Evolutionary conservation across 2,888 invertebrate genomes (phyloP).

Genomic region (Phymatocera aterrima): DNA sequence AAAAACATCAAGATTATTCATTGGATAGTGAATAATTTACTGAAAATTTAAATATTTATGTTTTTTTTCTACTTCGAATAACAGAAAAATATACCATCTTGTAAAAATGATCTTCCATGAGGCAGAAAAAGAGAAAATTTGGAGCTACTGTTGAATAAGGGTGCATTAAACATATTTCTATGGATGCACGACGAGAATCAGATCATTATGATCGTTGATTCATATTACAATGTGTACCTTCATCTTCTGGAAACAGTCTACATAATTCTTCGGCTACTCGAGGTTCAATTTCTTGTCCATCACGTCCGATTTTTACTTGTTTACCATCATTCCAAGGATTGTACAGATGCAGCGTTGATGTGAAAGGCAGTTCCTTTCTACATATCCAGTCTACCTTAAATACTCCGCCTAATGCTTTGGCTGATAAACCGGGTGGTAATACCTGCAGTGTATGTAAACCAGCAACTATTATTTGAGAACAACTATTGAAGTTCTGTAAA

Average conservation of each 20-base stretch:
- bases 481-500: neutral
- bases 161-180: neutral
- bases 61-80: no score
- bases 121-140: neutral
- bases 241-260: slow-evolving; percentile 94
- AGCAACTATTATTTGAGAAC: neutral
- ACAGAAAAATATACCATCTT: neutral
- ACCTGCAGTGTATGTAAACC: slow-evolving; percentile 68
- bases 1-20: slow-evolving; percentile 3
- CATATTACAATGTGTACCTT: slow-evolving; percentile 74
- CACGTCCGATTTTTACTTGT: slow-evolving; percentile 99
- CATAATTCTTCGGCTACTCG: slow-evolving; percentile 96
- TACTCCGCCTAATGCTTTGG: slow-evolving; percentile 95
- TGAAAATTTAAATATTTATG: no score
- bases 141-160: neutral
- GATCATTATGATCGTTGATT: neutral
- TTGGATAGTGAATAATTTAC: neutral
- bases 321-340: slow-evolving; percentile 99
- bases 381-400: slow-evolving; percentile 99
- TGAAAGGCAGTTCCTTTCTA: slow-evolving; percentile 94
- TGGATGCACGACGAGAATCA: neutral
- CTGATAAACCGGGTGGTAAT: slow-evolving; percentile 93
- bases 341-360: slow-evolving; percentile 93
- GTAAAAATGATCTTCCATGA: neutral
- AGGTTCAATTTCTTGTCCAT: slow-evolving; percentile 98